These are phyloP conservation scores for Erinaceus europaeus DNA, from an alignment of 2,113 vertebrate species.

Conservation along the genomic window DNA sequence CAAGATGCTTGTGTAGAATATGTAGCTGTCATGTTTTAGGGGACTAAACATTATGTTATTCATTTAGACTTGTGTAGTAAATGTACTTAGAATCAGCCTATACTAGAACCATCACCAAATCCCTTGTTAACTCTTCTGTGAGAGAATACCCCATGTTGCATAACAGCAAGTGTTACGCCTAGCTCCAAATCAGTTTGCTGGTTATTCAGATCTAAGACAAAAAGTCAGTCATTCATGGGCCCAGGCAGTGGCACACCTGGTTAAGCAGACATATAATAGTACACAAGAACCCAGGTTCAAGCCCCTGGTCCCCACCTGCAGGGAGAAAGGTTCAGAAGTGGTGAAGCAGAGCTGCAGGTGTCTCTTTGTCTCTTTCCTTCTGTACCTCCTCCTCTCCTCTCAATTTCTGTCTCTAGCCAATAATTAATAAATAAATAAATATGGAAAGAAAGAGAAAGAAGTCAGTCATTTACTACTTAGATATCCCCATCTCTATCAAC, in stretches of 20 bases:
- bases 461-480: too few species aligned
- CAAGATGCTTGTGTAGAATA: background rate
- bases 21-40: background rate
- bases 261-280: too few species aligned
- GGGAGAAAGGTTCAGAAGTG: too few species aligned
- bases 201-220: background rate
- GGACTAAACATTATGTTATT: background rate
- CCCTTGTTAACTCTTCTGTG: slow-evolving; percentile 5
- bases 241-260: too few species aligned
- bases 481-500: background rate
- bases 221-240: slow-evolving; percentile 21
- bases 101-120: background rate
- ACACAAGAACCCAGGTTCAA: too few species aligned
- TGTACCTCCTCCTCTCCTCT: too few species aligned
- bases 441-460: background rate
- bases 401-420: too few species aligned
- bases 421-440: too few species aligned
- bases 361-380: too few species aligned
- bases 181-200: slow-evolving; percentile 32
- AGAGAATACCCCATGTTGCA: background rate
- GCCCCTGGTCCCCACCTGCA: too few species aligned
- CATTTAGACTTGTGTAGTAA: slow-evolving; percentile 19
- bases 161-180: background rate
- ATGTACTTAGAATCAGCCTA: slow-evolving; percentile 29
- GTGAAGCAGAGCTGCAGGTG: too few species aligned